These are phyloP conservation scores for Tapirus indicus DNA, from an alignment of 2,797 vertebrate species.

Conservation along the genomic window DNA sequence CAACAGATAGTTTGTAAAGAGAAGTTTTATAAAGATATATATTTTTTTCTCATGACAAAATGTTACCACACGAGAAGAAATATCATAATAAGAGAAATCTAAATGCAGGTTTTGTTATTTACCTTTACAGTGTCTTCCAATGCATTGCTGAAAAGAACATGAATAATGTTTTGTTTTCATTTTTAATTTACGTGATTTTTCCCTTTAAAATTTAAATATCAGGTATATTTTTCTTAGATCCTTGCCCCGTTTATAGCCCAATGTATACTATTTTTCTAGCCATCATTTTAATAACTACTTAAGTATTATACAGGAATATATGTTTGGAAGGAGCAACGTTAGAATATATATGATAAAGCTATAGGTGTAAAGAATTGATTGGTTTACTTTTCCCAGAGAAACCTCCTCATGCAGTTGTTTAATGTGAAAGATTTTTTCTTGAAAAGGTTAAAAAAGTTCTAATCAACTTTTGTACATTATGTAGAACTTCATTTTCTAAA, in stretches of 20 bases:
- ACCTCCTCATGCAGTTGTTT: slow-evolving; percentile 83
- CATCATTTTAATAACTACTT: not conserved
- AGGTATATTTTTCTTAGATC: slow-evolving; percentile 80
- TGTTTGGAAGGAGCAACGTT: slow-evolving; percentile 66
- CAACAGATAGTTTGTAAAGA: not conserved
- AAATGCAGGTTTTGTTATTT: slow-evolving; percentile 21
- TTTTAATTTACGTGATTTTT: slow-evolving; percentile 72
- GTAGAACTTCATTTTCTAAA: slow-evolving; percentile 99
- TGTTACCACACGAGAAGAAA: not conserved
- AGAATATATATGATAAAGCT: slow-evolving; percentile 66
- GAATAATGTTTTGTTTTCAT: slow-evolving; percentile 70
- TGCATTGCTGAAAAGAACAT: slow-evolving; percentile 11
- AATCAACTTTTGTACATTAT: slow-evolving; percentile 99
- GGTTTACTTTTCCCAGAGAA: slow-evolving; percentile 85
- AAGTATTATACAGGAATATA: not conserved
- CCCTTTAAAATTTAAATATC: slow-evolving; percentile 62
- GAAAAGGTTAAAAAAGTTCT: slow-evolving; percentile 96
- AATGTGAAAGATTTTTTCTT: slow-evolving; percentile 88
- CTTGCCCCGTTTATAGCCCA: slow-evolving; percentile 57
- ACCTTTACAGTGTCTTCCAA: not conserved
- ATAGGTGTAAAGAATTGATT: slow-evolving; percentile 68
- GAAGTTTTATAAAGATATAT: not conserved
- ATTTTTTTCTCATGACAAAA: not conserved
- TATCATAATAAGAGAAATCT: slow-evolving; percentile 14
- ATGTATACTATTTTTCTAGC: slow-evolving; percentile 1